Base-by-base conservation (phyloP, 2,888 invertebrate genomes). In the Dryococelus australis region DNA sequence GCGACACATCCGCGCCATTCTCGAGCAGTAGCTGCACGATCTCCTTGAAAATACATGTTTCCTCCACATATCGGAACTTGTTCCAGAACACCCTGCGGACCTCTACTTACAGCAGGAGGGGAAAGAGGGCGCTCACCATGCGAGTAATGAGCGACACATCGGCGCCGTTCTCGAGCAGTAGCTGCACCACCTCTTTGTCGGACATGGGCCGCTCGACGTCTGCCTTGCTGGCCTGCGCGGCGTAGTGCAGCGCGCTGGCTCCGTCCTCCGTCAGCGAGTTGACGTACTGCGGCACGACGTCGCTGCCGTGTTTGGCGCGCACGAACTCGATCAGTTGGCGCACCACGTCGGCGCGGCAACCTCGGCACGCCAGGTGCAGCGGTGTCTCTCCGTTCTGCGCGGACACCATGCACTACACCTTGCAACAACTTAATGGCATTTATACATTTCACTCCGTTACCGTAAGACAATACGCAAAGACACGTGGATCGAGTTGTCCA, bases 181-280 rank as follows among this genome's bases (percentile, higher is more conserved):
- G 94, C 91, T 97, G 96, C 43, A 99, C 97, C 5, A 99, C 97
- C 92, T 98, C 97, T 28, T 93, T 93, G 89, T 95, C 95, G 89
- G 94, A 97, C 94, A 93, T 97, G 95, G 90, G 97, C 94, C 91
- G 95, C 91, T 94, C 94, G 0, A 97, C 96, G 92, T 97, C 97
- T 88, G 96, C 95, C 91, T 97, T 97, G 65, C 95, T 95, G 86
- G 99, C 96, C 92, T 97, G 97, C 89, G 98, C 98, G 5, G 98
- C 98, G 91, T 97, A 99, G 93, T 99, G 99, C 83, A 99, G 94
- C 16, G 98, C 97, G 87, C 97, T 98, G 90, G 99, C 98, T 24
- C 99, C 99, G 90, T 98, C 98, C 91, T 97, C 96, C 90, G 98
- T 98, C 43, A 96, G 94, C 87, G 97, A 95, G 92, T 99, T 99